Evolutionary conservation across 1,140 invertebrate species (phyloP).

Genomic region (Heliothis subflexa): DNA sequence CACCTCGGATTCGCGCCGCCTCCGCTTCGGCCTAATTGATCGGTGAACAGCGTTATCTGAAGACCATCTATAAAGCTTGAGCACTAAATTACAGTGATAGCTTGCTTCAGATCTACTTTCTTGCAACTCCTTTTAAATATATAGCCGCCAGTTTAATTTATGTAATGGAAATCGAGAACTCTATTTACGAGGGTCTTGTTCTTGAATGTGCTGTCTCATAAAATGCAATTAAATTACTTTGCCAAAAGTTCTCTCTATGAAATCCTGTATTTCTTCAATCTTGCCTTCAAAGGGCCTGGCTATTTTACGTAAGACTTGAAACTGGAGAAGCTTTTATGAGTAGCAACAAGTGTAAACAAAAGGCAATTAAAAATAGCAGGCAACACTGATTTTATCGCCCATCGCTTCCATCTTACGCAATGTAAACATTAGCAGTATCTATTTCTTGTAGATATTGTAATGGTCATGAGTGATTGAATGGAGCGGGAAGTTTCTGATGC

Average conservation of each 20-base stretch:
- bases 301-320: background rate
- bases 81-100: slow-evolving; percentile 22
- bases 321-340: slow-evolving; percentile 9
- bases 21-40: slow-evolving; percentile 44
- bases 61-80: slow-evolving; percentile 23
- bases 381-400: slow-evolving; percentile 15
- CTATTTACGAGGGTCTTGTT: slow-evolving; percentile 11
- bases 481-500: slow-evolving; percentile 51
- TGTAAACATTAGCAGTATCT: slow-evolving; percentile 18
- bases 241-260: background rate
- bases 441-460: slow-evolving; percentile 26
- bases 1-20: slow-evolving; percentile 34
- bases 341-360: slow-evolving; percentile 14
- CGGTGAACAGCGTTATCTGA: slow-evolving; percentile 26
- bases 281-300: background rate
- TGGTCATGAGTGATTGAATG: slow-evolving; percentile 46
- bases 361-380: slow-evolving; percentile 33
- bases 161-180: slow-evolving; percentile 17
- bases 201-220: background rate
- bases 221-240: background rate
- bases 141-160: slow-evolving; percentile 28
- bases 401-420: slow-evolving; percentile 21
- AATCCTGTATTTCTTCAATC: background rate
- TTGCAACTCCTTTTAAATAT: slow-evolving; percentile 22
- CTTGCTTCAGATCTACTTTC: slow-evolving; percentile 32